These are phyloP conservation scores for Podarcis cretensis DNA, from an alignment of 2,113 vertebrate species.

Conservation along the genomic window DNA sequence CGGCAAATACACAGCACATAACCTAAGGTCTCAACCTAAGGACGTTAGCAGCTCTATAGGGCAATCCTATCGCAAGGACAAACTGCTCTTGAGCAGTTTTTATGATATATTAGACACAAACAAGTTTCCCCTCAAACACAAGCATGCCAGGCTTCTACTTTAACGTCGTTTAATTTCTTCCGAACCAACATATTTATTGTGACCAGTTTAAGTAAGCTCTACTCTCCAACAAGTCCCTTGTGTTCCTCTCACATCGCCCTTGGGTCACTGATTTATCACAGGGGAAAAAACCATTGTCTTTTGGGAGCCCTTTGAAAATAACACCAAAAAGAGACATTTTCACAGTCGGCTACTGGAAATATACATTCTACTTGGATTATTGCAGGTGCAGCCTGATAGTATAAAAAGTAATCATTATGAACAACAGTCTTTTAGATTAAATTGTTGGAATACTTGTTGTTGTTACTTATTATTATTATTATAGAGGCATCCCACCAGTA, in stretches of 20 bases:
- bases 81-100: conserved; percentile 67
- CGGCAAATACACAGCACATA: conserved; percentile 44
- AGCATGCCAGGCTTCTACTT: conserved; percentile 56
- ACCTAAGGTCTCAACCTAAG: conserved; percentile 66
- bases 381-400: neutral
- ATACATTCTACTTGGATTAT: neutral
- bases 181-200: conserved; percentile 68
- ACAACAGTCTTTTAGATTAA: neutral
- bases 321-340: neutral
- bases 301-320: neutral
- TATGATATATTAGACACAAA: conserved; percentile 56
- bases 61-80: conserved; percentile 67
- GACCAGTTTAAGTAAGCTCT: conserved; percentile 47
- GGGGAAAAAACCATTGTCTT: neutral
- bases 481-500: neutral
- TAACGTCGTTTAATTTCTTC: conserved; percentile 61
- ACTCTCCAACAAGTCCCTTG: neutral
- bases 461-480: no score
- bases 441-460: neutral
- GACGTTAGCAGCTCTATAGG: conserved; percentile 61
- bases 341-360: neutral
- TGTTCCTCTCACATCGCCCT: neutral
- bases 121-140: conserved; percentile 63
- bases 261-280: neutral
- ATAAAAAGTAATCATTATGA: neutral